Percentiles rank a stretch among this genome's conserved stretches.
Evolutionary conservation across 1,140 invertebrate genomes (phyloP).

Genomic region (Pectinophora gossypiella): DNA sequence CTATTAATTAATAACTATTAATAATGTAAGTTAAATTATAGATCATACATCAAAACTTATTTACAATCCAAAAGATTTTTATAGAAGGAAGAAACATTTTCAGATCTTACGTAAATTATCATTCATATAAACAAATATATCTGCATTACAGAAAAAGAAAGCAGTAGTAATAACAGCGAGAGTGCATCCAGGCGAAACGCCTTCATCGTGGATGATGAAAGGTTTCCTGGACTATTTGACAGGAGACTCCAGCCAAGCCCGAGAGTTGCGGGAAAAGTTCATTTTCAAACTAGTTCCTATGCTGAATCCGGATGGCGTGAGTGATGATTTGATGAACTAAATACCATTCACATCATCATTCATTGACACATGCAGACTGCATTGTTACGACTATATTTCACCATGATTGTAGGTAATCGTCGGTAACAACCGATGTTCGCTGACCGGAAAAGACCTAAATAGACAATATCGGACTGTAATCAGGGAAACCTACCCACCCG

Average conservation of each 20-base stretch:
- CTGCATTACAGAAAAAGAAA: conserved; percentile 81
- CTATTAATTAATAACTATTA: too few relatives aligned
- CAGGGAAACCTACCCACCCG: conserved; percentile 92
- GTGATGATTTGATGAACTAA: conserved; percentile 22
- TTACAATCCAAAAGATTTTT: too few relatives aligned
- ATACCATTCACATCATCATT: too few relatives aligned
- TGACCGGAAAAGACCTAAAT: conserved; percentile 92
- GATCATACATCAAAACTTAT: too few relatives aligned
- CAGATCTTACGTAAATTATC: too few relatives aligned
- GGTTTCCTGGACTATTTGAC: conserved; percentile 94
- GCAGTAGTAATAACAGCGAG: conserved; percentile 91
- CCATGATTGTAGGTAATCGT: conserved; percentile 80
- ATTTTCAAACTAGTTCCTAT: conserved; percentile 98
- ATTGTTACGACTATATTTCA: conserved; percentile 12
- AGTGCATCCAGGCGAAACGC: conserved; percentile 97
- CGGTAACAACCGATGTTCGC: conserved; percentile 92
- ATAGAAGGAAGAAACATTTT: too few relatives aligned
- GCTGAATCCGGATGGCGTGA: conserved; percentile 96
- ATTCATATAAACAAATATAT: too few relatives aligned
- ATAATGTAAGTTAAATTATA: too few relatives aligned
- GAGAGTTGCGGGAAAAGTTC: conserved; percentile 92
- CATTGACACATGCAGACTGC: not conserved
- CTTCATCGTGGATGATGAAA: conserved; percentile 98
- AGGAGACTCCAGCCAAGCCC: conserved; percentile 85
- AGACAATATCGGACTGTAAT: conserved; percentile 92